These are phyloP conservation scores for Acanthurus lineatus DNA, from an alignment of 2,797 vertebrate species.

Conservation along the genomic window DNA sequence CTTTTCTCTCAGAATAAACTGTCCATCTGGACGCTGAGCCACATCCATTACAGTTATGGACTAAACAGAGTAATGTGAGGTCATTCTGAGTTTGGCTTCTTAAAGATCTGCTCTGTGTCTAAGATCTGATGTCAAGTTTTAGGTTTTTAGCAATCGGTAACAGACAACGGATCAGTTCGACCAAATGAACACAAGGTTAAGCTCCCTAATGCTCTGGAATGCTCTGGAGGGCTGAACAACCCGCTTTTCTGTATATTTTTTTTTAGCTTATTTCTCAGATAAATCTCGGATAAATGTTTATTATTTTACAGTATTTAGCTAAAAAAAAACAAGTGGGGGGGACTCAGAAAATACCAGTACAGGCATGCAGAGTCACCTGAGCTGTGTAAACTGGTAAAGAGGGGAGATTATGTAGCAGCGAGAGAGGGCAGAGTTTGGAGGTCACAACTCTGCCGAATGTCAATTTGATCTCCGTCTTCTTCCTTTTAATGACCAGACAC, in stretches of 20 bases:
- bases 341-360: conserved; percentile 15
- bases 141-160: conserved; percentile 42
- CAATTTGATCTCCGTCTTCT: conserved; percentile 60
- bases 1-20: conserved; percentile 41
- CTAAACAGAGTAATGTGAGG: conserved; percentile 49
- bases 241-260: conserved; percentile 2
- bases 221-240: not conserved
- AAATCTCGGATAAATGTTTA: conserved; percentile 17
- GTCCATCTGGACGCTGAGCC: conserved; percentile 18
- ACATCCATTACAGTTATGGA: conserved; percentile 20
- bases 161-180: conserved; percentile 47
- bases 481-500: conserved; percentile 49
- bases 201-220: conserved; percentile 54
- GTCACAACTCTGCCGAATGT: conserved; percentile 59
- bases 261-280: conserved; percentile 15
- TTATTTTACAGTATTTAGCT: not conserved
- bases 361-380: conserved; percentile 42
- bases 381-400: conserved; percentile 22
- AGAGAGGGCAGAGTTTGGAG: conserved; percentile 42
- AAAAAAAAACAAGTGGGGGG: conserved; percentile 13
- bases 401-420: conserved; percentile 45
- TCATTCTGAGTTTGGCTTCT: conserved; percentile 54
- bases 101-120: conserved; percentile 40
- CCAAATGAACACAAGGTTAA: conserved; percentile 29
- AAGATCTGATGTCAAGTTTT: conserved; percentile 40